Base-by-base conservation (phyloP, 1,140 invertebrate genomes). In the Venustaconcha ellipsiformis region DNA sequence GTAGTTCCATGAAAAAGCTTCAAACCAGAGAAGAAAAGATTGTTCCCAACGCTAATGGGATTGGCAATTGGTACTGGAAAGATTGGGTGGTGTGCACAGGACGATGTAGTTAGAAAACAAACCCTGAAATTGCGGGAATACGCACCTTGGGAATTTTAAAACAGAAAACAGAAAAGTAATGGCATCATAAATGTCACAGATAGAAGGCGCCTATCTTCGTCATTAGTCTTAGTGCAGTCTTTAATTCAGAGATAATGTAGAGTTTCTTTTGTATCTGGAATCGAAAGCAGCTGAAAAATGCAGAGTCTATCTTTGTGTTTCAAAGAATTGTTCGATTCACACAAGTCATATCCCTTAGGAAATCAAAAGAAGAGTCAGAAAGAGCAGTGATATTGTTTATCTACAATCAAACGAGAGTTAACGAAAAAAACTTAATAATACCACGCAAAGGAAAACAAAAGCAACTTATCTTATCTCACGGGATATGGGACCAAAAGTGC, bases 201-300 rank as follows among this genome's bases (percentile, higher is more conserved):
- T 58, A 70, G 37, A 69, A 48, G 23, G n/a, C 56, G 69, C 58
- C 63, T 68, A 68, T 66, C 62, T 26, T 57, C 56, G 68, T 62
- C 75, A 70, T 72, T 77, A 65, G n/a, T 77, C 64, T 66, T 77
- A 72, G 67, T 72, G 75, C 70, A 77, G 68, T 77, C 69, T 77
- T 77, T 77, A 77, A 77, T 72, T 77, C 72, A 68, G 64, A 26
- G 75, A 69, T 77, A 77, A 77, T 77, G 70, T 67, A 77, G 70
- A 67, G 57, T 72, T 72, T 70, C 69, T 72, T 77, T 72, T 48
- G 68, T n/a, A 65, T 70, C 70, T 70, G 72, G 72, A 77, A 77
- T 77, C 70, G 72, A 48, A 48, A 48, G 37, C 37, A 8, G 4
- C 37, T 6, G 37, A 6, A 48, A 48, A 48, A 48, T 48, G 6